A percentile compares a stretch with the other conserved stretches of the same genome.
phyloP scores from a whole-genome alignment of 2,888 invertebrate genomes.

The Ectemnius lituratus region DNA sequence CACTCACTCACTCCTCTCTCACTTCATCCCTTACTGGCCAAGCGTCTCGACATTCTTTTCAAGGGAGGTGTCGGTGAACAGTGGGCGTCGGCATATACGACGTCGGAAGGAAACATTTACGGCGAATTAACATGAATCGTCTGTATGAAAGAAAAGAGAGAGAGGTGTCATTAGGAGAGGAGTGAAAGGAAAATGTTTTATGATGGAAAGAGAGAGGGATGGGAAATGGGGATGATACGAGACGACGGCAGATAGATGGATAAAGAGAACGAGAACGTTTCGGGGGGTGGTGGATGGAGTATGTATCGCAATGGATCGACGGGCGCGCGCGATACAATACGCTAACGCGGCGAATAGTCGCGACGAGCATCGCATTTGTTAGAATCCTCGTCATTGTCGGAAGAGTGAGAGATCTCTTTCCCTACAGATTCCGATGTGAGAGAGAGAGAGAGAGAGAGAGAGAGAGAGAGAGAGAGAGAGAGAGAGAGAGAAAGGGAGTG shows the following conservation, averaged over 20 bases:
- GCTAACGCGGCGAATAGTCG: constrained; percentile 34
- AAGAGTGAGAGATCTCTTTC: constrained; percentile 28
- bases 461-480: too few species aligned
- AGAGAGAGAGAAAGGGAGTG: too few species aligned
- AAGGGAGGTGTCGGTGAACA: too few species aligned
- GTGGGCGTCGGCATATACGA: too few species aligned
- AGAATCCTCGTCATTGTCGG: constrained; percentile 47
- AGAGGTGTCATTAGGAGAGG: neutral
- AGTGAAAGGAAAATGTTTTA: neutral
- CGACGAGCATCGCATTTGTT: constrained; percentile 45
- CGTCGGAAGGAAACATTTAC: too few species aligned
- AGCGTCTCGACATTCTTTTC: too few species aligned
- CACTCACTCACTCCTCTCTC: too few species aligned
- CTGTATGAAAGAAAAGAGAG: neutral
- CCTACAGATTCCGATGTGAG: too few species aligned
- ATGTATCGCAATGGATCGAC: neutral
- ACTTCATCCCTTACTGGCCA: too few species aligned
- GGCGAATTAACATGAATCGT: too few species aligned
- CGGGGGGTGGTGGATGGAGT: neutral
- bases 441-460: too few species aligned
- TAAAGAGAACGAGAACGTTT: neutral
- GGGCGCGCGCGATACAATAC: constrained; percentile 8
- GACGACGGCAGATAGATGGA: neutral
- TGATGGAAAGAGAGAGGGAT: neutral
- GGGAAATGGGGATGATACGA: neutral